These are phyloP conservation scores for Sebastes flavidus DNA, from an alignment of 2,797 vertebrate genomes.

Conservation along the genomic window DNA sequence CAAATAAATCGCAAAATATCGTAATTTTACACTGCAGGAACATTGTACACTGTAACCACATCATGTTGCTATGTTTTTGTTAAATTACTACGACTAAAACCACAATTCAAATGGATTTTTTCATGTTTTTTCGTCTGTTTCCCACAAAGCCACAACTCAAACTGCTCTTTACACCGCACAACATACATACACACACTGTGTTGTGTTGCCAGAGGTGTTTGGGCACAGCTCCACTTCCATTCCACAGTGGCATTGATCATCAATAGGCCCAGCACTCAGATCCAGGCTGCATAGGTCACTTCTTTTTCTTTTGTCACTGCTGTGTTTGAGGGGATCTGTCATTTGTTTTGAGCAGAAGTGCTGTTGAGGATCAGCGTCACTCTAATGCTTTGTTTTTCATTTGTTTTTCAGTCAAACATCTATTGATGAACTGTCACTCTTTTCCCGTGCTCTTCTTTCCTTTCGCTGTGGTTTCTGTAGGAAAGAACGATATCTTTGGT, in stretches of 20 bases:
- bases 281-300: conserved; percentile 46
- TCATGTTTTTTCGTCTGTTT: not conserved
- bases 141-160: not conserved
- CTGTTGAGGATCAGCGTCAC: not conserved
- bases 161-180: conserved; percentile 1
- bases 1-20: not conserved
- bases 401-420: not conserved
- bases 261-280: conserved; percentile 53
- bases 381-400: not conserved
- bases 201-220: conserved; percentile 73
- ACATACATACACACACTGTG: not conserved
- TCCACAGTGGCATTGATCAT: conserved; percentile 72
- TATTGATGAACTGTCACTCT: not conserved
- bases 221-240: conserved; percentile 76
- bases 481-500: conserved; percentile 98
- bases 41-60: not conserved
- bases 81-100: not conserved
- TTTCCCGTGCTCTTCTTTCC: not conserved
- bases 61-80: not conserved
- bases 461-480: conserved; percentile 67
- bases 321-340: conserved; percentile 16
- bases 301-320: conserved; percentile 6
- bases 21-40: not conserved
- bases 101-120: not conserved
- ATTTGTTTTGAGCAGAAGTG: not conserved